phyloP scores from a whole-genome alignment of 2,113 vertebrate species.

The Pandion haliaetus region DNA sequence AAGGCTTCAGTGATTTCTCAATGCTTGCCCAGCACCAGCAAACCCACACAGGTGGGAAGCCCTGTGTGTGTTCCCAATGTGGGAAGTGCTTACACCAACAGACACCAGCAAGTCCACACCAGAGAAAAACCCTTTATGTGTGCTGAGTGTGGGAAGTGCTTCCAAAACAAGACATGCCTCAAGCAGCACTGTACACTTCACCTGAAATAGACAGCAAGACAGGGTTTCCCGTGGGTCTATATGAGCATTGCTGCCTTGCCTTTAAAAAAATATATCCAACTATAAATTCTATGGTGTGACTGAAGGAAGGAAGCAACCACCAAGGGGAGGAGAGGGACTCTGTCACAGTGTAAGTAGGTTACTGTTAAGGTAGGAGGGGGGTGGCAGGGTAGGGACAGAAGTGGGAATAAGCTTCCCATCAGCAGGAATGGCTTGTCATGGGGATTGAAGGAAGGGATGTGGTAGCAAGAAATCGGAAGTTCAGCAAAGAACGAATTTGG shows the following conservation, averaged over 20 bases:
- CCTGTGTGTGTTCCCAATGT: constrained; percentile 27
- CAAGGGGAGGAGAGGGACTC: background rate
- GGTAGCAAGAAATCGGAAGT: background rate
- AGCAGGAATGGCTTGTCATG: background rate
- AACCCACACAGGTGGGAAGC: constrained; percentile 63
- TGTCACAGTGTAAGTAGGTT: background rate
- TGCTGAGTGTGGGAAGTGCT: constrained; percentile 29
- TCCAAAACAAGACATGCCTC: constrained; percentile 50
- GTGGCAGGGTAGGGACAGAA: background rate
- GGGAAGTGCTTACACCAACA: constrained; percentile 50
- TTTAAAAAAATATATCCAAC: background rate
- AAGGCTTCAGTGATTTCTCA: constrained; percentile 60
- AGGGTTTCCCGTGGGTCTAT: background rate
- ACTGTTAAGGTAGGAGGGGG: background rate
- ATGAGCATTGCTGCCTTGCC: background rate
- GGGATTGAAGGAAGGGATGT: background rate
- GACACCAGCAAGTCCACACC: constrained; percentile 46
- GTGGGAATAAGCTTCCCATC: background rate
- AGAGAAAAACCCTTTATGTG: constrained; percentile 51
- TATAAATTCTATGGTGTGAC: background rate
- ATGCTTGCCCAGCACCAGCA: constrained; percentile 36
- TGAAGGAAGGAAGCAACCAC: background rate
- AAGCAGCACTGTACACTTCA: constrained; percentile 43
- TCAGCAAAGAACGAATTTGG: background rate
- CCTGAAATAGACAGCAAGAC: background rate